Base-by-base conservation (phyloP, 2,113 vertebrate genomes). In the Melanerpes formicivorus region DNA sequence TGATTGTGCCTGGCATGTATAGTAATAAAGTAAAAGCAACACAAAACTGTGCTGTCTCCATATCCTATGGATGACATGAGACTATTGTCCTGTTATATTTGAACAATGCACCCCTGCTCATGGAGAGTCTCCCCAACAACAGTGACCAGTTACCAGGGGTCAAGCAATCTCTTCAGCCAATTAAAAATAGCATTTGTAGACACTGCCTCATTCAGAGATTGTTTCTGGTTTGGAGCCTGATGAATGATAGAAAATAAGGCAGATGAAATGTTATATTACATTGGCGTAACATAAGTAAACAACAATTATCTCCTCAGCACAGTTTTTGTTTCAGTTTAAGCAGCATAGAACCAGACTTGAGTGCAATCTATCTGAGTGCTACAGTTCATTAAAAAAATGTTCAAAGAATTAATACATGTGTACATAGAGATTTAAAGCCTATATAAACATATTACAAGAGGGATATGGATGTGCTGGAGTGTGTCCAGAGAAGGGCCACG, bases 11-110 rank as follows among this genome's bases (percentile, higher is more conserved):
- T 94, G 8, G 3, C 84, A 97, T 97, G 96, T 97, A 97, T 95
- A 96, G 95, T 88, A 97, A 97, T 96, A 97, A 95, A 97, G 96
- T 96, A 97, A 97, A 97, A 97, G 93, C 90, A 95, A 92, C 86
- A 91, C n/a, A 96, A 87, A 97, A 95, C 90, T 75, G 76, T 78
- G 67, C 83, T 95, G 93, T 93, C 84, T 85, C 86, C 81, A 90
- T 88, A 93, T 92, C 81, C 90, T 91, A 95, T 89, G 96, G 95
- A 97, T 93, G 95, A 95, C 96, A 91, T 94, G 95, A 91, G 93
- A 96, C 97, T 93, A 48, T 93, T 81, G 92, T 93, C 76, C 90
- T 4, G 5, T 93, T 96, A 85, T 89, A 78, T 87, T 94, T 91
- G 96, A 96, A 97, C 96, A 95, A 97, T 93, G 82, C 10, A 19